Percentiles rank a stretch among this genome's conserved stretches.
These are phyloP conservation scores for Chrysocyon brachyurus DNA, from an alignment of 2,797 vertebrate species.

Conservation along the genomic window DNA sequence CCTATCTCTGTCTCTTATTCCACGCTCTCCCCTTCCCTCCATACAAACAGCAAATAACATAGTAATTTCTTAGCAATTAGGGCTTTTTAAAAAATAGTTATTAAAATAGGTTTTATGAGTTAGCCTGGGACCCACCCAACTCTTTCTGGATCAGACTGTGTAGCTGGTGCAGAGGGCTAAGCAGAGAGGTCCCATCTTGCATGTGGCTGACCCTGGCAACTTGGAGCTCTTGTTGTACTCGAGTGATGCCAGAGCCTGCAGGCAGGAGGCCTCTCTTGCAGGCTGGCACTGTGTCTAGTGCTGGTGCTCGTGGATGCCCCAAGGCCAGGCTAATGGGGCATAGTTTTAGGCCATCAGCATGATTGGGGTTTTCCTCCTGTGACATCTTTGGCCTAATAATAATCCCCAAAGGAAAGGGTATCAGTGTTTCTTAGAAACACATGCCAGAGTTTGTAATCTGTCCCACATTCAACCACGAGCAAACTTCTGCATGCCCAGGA, in stretches of 20 bases:
- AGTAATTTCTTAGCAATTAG: conserved; percentile 11
- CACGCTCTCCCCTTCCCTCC: background rate
- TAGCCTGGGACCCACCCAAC: background rate
- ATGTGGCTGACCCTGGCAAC: background rate
- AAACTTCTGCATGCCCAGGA: conserved; percentile 62
- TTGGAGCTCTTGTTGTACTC: background rate
- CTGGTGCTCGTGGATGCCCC: background rate
- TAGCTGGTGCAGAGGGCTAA: background rate
- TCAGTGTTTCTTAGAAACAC: conserved; percentile 77
- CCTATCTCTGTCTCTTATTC: background rate
- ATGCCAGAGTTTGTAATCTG: conserved; percentile 53
- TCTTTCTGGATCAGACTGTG: background rate
- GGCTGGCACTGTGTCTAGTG: background rate
- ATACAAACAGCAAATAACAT: background rate
- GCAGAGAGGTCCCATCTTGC: background rate
- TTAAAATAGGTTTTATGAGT: background rate
- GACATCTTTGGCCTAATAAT: conserved; percentile 78
- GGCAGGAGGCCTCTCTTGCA: background rate
- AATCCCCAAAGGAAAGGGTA: conserved; percentile 55
- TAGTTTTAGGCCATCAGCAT: background rate
- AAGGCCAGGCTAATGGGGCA: background rate
- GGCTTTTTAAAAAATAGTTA: background rate
- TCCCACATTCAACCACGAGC: background rate
- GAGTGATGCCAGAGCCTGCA: background rate
- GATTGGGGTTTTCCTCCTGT: conserved; percentile 35